Conservation (phyloP, 2,113 vertebrate genomes). For the Phyllostomus discolor region DNA sequence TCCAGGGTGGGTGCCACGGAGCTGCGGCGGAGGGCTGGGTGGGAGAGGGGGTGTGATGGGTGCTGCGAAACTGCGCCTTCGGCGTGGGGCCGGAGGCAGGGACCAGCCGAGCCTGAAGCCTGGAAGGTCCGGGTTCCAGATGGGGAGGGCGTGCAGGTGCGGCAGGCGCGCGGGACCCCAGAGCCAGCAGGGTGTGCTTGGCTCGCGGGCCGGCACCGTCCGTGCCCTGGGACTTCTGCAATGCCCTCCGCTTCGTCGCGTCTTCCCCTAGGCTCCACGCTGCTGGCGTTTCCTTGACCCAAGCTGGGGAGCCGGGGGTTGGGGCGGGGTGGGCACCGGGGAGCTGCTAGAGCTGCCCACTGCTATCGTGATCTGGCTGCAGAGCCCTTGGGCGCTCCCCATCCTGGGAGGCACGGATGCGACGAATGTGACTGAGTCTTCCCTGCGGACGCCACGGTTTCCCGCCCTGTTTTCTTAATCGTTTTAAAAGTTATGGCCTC, state of each 20-base stretch:
- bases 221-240: background rate
- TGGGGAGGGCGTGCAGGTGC: background rate
- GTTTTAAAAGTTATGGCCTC: background rate
- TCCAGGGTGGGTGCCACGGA: rapidly evolving
- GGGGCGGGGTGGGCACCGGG: background rate
- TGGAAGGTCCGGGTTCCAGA: background rate
- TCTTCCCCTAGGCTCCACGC: background rate
- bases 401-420: background rate
- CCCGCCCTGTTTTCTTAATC: background rate
- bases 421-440: background rate
- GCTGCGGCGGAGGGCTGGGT: rapidly evolving
- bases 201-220: background rate
- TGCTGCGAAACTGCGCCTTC: background rate
- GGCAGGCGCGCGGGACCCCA: background rate
- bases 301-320: background rate
- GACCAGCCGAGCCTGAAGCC: background rate
- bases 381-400: background rate
- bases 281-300: background rate
- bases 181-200: background rate
- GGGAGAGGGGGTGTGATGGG: rapidly evolving
- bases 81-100: background rate
- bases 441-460: background rate
- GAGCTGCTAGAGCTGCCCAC: background rate
- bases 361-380: background rate
- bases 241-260: too few species aligned